Conservation (phyloP, 2,888 invertebrate species). For the Troides oblongomaculatus region DNA sequence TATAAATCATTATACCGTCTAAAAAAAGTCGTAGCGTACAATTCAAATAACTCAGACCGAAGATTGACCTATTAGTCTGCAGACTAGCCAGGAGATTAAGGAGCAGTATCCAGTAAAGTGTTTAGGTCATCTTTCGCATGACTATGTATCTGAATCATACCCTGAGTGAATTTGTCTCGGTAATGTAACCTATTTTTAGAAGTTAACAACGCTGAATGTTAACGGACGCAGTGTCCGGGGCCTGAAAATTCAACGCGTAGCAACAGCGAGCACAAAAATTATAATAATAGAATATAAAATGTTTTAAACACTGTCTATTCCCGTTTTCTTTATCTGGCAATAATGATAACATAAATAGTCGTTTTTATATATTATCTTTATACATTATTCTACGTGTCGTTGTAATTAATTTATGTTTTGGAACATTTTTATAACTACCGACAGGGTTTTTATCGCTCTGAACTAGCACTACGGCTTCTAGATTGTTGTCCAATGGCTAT, state of each 20-base stretch:
- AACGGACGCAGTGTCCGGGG: slow-evolving; percentile 25
- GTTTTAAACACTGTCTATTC: neutral
- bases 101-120: slow-evolving; percentile 1
- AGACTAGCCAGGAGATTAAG: neutral
- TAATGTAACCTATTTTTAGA: slow-evolving; percentile 48
- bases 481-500: slow-evolving; percentile 21
- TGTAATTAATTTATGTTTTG: too few species aligned
- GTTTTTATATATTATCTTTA: too few species aligned
- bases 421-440: too few species aligned
- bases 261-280: neutral
- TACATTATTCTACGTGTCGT: too few species aligned
- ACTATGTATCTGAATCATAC: slow-evolving; percentile 32
- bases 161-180: slow-evolving; percentile 36
- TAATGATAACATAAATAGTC: too few species aligned
- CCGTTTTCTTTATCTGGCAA: neutral
- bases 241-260: slow-evolving; percentile 28
- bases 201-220: slow-evolving; percentile 43
- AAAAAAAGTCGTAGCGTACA: neutral
- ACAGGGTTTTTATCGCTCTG: neutral
- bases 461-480: slow-evolving; percentile 15
- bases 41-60: neutral
- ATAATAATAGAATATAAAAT: neutral
- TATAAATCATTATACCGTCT: neutral
- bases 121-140: slow-evolving; percentile 19
- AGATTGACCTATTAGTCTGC: neutral